These are phyloP conservation scores for Enoplosus armatus DNA, from an alignment of 2,797 vertebrate genomes.

Conservation along the genomic window DNA sequence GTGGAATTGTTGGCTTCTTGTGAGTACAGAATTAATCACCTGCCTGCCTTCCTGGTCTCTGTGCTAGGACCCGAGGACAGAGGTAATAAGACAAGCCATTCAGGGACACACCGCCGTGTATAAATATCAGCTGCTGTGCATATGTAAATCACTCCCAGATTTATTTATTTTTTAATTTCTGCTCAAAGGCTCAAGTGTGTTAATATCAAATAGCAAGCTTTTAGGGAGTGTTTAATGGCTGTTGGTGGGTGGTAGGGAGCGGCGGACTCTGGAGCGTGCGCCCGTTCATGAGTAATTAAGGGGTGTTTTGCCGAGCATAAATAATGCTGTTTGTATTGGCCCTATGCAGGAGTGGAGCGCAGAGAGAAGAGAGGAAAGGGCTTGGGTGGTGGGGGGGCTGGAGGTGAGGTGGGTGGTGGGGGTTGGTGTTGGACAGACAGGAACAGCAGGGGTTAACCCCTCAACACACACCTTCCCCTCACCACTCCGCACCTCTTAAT, in stretches of 20 bases:
- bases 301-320: conserved; percentile 99
- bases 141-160: conserved; percentile 95
- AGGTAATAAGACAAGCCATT: conserved; percentile 99
- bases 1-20: conserved; percentile 92
- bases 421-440: conserved; percentile 82
- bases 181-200: conserved; percentile 94
- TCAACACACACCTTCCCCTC: conserved; percentile 55
- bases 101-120: conserved; percentile 92
- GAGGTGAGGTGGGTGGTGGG: conserved; percentile 44
- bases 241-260: conserved; percentile 96
- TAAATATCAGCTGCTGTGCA: conserved; percentile 99
- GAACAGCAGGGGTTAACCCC: conserved; percentile 90
- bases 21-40: conserved; percentile 99
- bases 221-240: conserved; percentile 99
- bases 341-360: conserved; percentile 89
- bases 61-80: conserved; percentile 94
- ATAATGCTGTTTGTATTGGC: conserved; percentile 99
- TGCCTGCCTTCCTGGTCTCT: conserved; percentile 94
- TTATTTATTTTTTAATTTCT: conserved; percentile 87
- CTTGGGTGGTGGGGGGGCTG: conserved; percentile 33
- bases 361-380: conserved; percentile 71
- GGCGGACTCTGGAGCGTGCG: conserved; percentile 88
- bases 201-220: conserved; percentile 99
- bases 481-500: conserved; percentile 67
- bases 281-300: conserved; percentile 99